A percentile compares a stretch with the other conserved stretches of the same genome.
Conservation (phyloP, 2,888 invertebrate species). For the Drosophila koepferae region DNA sequence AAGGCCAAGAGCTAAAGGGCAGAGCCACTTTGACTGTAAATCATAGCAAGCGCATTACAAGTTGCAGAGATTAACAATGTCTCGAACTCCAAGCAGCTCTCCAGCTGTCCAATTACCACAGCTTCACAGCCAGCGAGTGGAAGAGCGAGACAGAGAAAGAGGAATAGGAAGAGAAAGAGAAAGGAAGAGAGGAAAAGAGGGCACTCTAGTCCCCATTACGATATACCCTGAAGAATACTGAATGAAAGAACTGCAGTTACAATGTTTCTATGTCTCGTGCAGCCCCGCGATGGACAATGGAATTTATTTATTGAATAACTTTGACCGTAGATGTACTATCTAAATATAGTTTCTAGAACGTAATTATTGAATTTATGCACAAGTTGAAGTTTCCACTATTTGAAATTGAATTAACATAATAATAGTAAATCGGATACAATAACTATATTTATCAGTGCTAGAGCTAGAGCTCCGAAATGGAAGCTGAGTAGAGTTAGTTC, state of each 20-base stretch:
- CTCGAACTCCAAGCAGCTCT: background rate
- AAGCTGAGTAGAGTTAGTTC: too few species aligned
- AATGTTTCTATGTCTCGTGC: background rate
- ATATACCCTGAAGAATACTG: background rate
- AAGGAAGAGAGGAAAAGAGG: background rate
- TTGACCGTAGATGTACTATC: background rate
- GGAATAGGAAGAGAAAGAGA: background rate
- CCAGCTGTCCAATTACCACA: background rate
- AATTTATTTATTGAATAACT: constrained; percentile 8
- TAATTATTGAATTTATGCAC: background rate
- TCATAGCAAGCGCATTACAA: background rate
- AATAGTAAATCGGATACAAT: too few species aligned
- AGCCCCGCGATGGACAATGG: background rate
- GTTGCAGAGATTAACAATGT: constrained; percentile 5
- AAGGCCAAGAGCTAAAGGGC: background rate
- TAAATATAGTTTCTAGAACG: background rate
- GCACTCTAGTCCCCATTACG: background rate
- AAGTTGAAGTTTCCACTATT: background rate
- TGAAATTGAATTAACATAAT: background rate
- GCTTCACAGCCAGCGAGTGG: background rate
- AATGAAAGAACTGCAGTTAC: background rate
- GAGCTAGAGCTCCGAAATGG: too few species aligned
- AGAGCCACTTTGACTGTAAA: background rate
- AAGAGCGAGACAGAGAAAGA: background rate
- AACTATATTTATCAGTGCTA: too few species aligned